These are phyloP conservation scores for Megalops cyprinoides DNA, from an alignment of 2,797 vertebrate genomes.

Conservation along the genomic window DNA sequence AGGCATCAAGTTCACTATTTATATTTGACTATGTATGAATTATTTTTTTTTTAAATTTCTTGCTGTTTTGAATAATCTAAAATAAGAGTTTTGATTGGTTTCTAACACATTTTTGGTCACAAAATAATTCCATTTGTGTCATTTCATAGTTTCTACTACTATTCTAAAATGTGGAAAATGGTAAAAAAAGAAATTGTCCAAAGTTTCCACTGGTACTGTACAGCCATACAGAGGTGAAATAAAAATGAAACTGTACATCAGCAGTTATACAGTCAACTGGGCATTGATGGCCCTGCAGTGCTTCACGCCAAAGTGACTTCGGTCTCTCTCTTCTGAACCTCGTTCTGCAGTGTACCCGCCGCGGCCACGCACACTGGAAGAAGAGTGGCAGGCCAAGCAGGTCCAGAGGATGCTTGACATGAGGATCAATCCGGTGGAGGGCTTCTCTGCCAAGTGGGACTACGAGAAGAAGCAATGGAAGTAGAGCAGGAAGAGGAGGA, in stretches of 20 bases:
- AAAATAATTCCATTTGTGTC: too few species aligned
- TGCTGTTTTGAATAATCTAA: too few species aligned
- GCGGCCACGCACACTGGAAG: slow-evolving; percentile 68
- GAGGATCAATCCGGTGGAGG: slow-evolving; percentile 77
- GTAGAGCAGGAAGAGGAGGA: slow-evolving; percentile 50
- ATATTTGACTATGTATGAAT: not conserved
- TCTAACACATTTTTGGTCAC: too few species aligned
- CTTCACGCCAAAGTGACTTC: not conserved
- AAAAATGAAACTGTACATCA: not conserved
- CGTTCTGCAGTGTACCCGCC: slow-evolving; percentile 71
- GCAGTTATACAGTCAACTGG: not conserved
- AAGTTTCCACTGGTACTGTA: too few species aligned
- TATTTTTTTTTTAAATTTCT: not conserved
- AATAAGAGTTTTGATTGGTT: too few species aligned
- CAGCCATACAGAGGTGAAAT: too few species aligned
- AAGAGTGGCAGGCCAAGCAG: slow-evolving; percentile 78
- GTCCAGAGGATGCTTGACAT: slow-evolving; percentile 82
- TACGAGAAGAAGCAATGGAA: slow-evolving; percentile 88
- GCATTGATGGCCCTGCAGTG: not conserved
- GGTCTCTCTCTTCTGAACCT: not conserved
- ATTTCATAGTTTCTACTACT: too few species aligned
- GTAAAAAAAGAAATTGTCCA: not conserved
- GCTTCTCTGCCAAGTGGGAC: slow-evolving; percentile 81
- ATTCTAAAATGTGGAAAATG: too few species aligned
- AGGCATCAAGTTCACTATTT: too few species aligned